phyloP scores from a whole-genome alignment of 2,888 invertebrate species.

The Ceriagrion tenellum region DNA sequence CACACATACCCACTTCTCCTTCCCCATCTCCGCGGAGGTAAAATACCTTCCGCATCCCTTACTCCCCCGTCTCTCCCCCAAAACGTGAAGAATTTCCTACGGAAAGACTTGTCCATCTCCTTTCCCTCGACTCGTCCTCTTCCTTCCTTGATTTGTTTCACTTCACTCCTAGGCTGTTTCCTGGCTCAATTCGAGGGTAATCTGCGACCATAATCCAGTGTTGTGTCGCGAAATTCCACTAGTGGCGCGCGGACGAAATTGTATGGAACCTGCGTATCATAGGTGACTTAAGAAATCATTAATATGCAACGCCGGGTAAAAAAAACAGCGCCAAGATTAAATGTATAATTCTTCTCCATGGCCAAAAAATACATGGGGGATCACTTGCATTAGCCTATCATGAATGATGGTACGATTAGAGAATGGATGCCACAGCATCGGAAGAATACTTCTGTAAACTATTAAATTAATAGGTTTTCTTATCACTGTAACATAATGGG shows the following conservation, averaged over 20 bases:
- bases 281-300: too few species aligned
- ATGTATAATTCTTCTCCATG: too few species aligned
- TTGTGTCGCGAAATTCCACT: not conserved
- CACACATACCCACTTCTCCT: not conserved
- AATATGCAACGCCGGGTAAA: too few species aligned
- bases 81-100: not conserved
- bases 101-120: not conserved
- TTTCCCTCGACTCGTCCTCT: not conserved
- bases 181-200: not conserved
- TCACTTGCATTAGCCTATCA: too few species aligned
- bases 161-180: not conserved
- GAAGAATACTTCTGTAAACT: too few species aligned
- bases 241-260: not conserved
- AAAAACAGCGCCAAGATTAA: too few species aligned
- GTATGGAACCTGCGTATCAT: too few species aligned
- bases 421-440: too few species aligned
- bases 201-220: not conserved
- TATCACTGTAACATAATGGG: too few species aligned
- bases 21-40: not conserved
- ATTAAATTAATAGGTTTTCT: too few species aligned
- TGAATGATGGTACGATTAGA: too few species aligned
- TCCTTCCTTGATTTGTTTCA: not conserved
- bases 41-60: slow-evolving; percentile 6
- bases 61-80: not conserved
- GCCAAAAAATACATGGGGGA: too few species aligned